phyloP scores from a whole-genome alignment of 2,797 vertebrate species.

The Sphaeramia orbicularis region DNA sequence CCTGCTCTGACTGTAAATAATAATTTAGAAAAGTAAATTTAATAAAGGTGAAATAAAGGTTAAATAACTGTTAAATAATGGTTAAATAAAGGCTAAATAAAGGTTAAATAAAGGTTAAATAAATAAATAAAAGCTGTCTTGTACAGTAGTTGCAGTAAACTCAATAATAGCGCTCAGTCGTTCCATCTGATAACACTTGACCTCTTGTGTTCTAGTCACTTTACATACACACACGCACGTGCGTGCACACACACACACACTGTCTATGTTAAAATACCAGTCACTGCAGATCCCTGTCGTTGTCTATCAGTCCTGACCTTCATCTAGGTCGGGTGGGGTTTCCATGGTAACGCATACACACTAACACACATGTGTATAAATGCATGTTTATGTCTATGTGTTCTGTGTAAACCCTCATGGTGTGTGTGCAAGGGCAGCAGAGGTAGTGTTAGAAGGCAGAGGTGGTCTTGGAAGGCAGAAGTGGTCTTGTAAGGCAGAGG shows the following conservation, averaged over 20 bases:
- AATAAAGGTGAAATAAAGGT: too few relatives aligned
- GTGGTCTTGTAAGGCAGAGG: too few relatives aligned
- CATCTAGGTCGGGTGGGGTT: constrained; percentile 11
- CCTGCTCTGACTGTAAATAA: too few relatives aligned
- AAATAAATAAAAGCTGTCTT: too few relatives aligned
- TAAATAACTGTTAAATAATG: too few relatives aligned
- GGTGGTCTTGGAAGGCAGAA: too few relatives aligned
- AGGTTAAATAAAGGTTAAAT: too few relatives aligned
- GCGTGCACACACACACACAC: background rate
- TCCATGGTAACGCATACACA: constrained; percentile 28
- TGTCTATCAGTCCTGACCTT: constrained; percentile 48
- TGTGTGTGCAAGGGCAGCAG: constrained; percentile 16
- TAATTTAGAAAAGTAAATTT: too few relatives aligned
- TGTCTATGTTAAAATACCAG: constrained; percentile 1
- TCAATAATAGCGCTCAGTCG: too few relatives aligned
- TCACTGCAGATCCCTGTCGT: constrained; percentile 27
- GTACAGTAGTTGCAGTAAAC: too few relatives aligned
- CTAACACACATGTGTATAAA: background rate
- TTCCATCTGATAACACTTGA: too few relatives aligned
- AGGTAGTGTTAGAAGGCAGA: constrained; percentile 32
- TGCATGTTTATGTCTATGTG: background rate
- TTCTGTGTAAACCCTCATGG: constrained; percentile 11
- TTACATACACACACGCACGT: constrained; percentile 4
- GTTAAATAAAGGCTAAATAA: too few relatives aligned
- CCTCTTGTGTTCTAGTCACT: background rate